phyloP scores from a whole-genome alignment of 2,113 vertebrate genomes.

The Diadophis punctatus region DNA sequence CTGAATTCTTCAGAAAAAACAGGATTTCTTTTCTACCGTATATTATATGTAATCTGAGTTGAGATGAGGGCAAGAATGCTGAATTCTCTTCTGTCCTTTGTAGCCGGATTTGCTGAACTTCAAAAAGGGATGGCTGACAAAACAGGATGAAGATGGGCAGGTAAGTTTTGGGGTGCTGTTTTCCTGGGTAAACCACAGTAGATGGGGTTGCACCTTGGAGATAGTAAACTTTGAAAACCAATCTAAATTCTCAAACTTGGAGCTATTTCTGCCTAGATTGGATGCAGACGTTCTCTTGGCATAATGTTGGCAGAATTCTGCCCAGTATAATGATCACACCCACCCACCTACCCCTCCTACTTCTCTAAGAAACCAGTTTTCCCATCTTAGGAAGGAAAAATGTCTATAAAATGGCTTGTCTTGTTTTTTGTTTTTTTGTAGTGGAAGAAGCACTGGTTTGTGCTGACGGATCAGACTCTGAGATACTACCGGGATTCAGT shows the following conservation, averaged over 20 bases:
- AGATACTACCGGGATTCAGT: slow-evolving; percentile 92
- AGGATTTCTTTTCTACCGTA: neutral
- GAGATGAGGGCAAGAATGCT: neutral
- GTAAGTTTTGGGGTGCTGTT: slow-evolving; percentile 65
- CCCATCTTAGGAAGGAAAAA: neutral
- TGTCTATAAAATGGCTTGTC: slow-evolving; percentile 5
- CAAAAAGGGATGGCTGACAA: slow-evolving; percentile 99
- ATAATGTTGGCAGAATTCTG: neutral
- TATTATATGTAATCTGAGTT: neutral
- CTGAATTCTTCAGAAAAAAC: neutral
- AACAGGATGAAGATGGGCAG: slow-evolving; percentile 92
- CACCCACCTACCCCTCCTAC: too few species aligned
- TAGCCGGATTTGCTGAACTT: slow-evolving; percentile 96
- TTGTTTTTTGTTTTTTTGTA: slow-evolving; percentile 56
- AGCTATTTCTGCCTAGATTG: neutral
- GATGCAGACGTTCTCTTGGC: neutral
- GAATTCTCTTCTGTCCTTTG: slow-evolving; percentile 18
- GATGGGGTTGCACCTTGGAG: rapidly evolving
- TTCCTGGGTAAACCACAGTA: rapidly evolving
- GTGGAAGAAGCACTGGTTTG: slow-evolving; percentile 99
- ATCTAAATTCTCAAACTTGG: rapidly evolving
- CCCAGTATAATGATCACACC: neutral
- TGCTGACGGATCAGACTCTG: slow-evolving; percentile 92
- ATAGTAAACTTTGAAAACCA: rapidly evolving
- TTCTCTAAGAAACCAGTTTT: rapidly evolving